These are phyloP conservation scores for Endomychus coccineus DNA, from an alignment of 2,888 invertebrate genomes.

Conservation along the genomic window DNA sequence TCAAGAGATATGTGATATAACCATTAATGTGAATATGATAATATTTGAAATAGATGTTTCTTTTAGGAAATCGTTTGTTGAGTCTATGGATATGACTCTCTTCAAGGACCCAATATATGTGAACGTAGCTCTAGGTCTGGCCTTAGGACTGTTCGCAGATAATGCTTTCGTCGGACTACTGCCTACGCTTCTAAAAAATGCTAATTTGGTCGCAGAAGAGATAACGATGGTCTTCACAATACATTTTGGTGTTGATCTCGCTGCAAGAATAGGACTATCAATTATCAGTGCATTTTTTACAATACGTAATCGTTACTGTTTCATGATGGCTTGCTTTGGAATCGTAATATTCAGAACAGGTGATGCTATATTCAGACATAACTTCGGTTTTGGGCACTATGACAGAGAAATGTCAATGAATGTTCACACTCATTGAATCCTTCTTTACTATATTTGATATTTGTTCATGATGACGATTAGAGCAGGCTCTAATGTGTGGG, in stretches of 20 bases:
- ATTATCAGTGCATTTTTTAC: constrained; percentile 53
- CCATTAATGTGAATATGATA: no score
- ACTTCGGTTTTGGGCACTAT: not conserved
- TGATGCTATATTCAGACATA: constrained; percentile 40
- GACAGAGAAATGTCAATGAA: no score
- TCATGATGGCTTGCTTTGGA: constrained; percentile 56
- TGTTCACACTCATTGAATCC: no score
- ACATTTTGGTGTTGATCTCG: constrained; percentile 60
- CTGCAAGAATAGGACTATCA: constrained; percentile 57
- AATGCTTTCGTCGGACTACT: constrained; percentile 62
- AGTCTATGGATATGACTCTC: constrained; percentile 55
- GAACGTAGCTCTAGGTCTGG: constrained; percentile 63
- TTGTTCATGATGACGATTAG: no score
- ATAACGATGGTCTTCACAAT: constrained; percentile 63
- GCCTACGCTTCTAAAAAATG: constrained; percentile 55
- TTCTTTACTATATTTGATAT: no score
- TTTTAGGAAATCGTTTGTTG: constrained; percentile 48
- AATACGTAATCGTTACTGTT: constrained; percentile 57
- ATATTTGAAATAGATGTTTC: no score
- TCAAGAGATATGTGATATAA: no score
- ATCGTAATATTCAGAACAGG: constrained; percentile 63
- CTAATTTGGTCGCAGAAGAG: constrained; percentile 51
- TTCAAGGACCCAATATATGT: constrained; percentile 57
- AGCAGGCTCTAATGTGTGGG: no score
- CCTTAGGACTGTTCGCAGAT: constrained; percentile 62